A percentile compares a stretch with the other conserved stretches of the same genome.
phyloP scores from a whole-genome alignment of 2,888 invertebrate species.

The Scrobipalpa atriplicella region DNA sequence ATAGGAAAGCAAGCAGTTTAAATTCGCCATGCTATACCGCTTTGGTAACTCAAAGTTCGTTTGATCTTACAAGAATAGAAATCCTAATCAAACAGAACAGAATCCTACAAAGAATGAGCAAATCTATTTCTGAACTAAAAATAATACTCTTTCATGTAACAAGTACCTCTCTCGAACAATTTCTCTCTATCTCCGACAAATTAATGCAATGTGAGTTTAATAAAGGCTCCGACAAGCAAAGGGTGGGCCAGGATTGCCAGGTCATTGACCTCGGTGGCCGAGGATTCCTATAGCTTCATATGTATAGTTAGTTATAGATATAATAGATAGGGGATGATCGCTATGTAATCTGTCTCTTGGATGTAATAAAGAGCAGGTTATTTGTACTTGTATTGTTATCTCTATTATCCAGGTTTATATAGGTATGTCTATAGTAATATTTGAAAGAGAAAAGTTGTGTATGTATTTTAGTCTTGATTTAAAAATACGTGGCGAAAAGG shows the following conservation, averaged over 20 bases:
- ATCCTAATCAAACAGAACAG: neutral
- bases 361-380: too few relatives aligned
- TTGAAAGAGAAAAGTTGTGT: too few relatives aligned
- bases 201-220: conserved; percentile 1
- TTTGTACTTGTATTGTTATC: too few relatives aligned
- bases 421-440: too few relatives aligned
- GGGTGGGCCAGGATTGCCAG: neutral
- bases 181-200: conserved; percentile 6
- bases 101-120: neutral
- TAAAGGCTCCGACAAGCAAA: neutral
- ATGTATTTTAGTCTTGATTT: too few relatives aligned
- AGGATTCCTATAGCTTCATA: neutral
- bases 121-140: neutral
- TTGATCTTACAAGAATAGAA: too few relatives aligned
- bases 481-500: too few relatives aligned
- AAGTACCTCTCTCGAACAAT: neutral
- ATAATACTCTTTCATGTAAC: neutral
- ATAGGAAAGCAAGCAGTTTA: too few relatives aligned
- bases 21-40: too few relatives aligned
- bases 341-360: too few relatives aligned
- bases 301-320: neutral
- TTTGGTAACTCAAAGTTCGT: too few relatives aligned
- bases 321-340: neutral
- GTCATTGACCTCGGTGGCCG: conserved; percentile 1
- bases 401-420: too few relatives aligned